Evolutionary conservation across 2,113 vertebrate species (phyloP).

Genomic region (Noctilio leporinus): DNA sequence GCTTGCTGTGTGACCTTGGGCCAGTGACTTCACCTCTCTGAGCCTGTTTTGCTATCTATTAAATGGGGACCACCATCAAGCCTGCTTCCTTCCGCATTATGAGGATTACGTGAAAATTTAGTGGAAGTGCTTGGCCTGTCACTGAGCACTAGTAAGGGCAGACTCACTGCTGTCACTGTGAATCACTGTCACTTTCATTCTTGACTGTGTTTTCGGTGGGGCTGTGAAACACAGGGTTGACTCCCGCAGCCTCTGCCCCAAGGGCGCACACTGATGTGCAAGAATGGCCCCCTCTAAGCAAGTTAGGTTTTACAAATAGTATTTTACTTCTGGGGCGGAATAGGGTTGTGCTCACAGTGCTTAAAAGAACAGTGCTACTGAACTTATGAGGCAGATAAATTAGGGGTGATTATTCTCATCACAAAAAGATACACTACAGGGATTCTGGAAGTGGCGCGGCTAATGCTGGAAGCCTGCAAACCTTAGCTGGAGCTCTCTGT

Average conservation of each 20-base stretch:
- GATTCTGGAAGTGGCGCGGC: background rate
- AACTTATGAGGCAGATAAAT: background rate
- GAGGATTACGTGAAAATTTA: background rate
- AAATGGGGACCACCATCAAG: background rate
- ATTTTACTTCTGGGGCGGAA: background rate
- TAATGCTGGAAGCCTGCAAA: background rate
- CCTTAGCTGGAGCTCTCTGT: background rate
- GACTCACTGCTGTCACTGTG: background rate
- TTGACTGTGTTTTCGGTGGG: background rate
- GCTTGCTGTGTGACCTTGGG: background rate
- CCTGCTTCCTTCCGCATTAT: background rate
- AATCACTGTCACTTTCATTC: too few species aligned
- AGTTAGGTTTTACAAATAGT: background rate
- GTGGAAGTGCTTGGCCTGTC: rapidly evolving
- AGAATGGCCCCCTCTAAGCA: background rate
- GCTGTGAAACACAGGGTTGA: rapidly evolving
- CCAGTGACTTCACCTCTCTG: background rate
- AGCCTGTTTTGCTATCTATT: background rate
- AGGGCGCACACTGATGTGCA: background rate
- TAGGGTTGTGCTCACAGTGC: background rate
- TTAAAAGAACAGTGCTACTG: background rate
- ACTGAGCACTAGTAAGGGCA: rapidly evolving
- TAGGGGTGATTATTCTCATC: background rate
- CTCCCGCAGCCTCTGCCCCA: background rate
- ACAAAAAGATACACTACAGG: background rate